These are phyloP conservation scores for Dipodomys stephensi DNA, from an alignment of 2,113 vertebrate species.

Conservation along the genomic window DNA sequence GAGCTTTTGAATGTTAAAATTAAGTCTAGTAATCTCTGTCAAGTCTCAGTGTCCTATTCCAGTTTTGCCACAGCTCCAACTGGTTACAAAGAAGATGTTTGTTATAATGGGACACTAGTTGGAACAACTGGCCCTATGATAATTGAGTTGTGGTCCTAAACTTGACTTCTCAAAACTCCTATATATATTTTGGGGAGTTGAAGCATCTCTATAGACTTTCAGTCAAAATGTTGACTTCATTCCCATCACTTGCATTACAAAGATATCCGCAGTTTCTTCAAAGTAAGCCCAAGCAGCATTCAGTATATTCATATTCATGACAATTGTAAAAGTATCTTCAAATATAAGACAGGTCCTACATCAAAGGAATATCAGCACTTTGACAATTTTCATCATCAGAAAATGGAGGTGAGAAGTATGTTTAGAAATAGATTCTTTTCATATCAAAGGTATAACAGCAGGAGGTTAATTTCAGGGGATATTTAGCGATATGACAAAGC, in stretches of 20 bases:
- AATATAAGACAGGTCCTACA: background rate
- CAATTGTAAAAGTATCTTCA: background rate
- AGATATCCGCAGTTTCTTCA: background rate
- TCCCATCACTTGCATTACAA: background rate
- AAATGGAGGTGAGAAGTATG: background rate
- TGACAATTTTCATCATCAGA: background rate
- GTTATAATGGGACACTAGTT: background rate
- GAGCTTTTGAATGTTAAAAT: background rate
- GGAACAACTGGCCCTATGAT: background rate
- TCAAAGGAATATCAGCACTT: background rate
- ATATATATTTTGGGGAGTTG: background rate
- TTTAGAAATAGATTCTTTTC: slow-evolving; percentile 25
- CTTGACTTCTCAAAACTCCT: slow-evolving; percentile 1
- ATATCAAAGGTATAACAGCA: slow-evolving; percentile 4
- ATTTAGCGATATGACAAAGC: background rate
- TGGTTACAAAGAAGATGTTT: background rate
- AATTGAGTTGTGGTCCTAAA: background rate
- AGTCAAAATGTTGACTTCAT: background rate
- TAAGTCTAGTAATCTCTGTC: background rate
- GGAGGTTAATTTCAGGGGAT: background rate
- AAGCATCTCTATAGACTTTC: background rate
- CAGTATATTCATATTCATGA: background rate
- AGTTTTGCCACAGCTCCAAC: background rate
- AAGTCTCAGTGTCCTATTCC: background rate
- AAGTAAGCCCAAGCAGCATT: background rate